Evolutionary conservation across 2,888 invertebrate genomes (phyloP).

Genomic region (Unio delphinus): DNA sequence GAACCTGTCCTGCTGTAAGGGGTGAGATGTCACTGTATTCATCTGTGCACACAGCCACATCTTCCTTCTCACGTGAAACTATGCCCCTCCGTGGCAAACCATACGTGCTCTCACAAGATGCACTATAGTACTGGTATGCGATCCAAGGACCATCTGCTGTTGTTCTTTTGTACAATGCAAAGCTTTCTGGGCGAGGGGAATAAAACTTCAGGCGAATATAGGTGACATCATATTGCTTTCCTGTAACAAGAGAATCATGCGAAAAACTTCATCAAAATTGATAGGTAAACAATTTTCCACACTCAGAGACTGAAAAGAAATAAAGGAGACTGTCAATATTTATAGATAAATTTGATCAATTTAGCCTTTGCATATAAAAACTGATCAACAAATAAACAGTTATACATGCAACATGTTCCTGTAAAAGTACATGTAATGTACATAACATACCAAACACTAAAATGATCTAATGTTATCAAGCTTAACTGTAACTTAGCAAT

Average conservation of each 20-base stretch:
- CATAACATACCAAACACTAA: too few species aligned
- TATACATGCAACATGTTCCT: too few species aligned
- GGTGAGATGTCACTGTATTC: constrained; percentile 99
- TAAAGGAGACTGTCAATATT: too few species aligned
- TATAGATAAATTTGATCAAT: neutral
- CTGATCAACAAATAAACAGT: too few species aligned
- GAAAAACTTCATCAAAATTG: neutral
- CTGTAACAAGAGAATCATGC: constrained; percentile 75
- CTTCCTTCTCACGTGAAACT: constrained; percentile 85
- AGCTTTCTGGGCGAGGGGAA: constrained; percentile 96
- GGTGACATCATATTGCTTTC: constrained; percentile 96
- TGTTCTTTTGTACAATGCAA: constrained; percentile 92
- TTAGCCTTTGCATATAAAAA: neutral
- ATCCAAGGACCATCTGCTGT: constrained; percentile 79
- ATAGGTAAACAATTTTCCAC: neutral
- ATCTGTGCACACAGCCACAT: constrained; percentile 95
- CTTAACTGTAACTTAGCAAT: too few species aligned
- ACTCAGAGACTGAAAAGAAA: neutral
- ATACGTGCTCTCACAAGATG: constrained; percentile 93
- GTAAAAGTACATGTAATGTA: too few species aligned
- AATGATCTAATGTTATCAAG: too few species aligned
- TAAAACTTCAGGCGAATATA: constrained; percentile 95
- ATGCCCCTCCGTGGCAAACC: constrained; percentile 77
- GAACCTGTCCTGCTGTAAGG: constrained; percentile 92
- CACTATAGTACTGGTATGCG: constrained; percentile 78